These are phyloP conservation scores for Alviniconcha marisindica DNA, from an alignment of 1,140 invertebrate genomes.

Conservation along the genomic window DNA sequence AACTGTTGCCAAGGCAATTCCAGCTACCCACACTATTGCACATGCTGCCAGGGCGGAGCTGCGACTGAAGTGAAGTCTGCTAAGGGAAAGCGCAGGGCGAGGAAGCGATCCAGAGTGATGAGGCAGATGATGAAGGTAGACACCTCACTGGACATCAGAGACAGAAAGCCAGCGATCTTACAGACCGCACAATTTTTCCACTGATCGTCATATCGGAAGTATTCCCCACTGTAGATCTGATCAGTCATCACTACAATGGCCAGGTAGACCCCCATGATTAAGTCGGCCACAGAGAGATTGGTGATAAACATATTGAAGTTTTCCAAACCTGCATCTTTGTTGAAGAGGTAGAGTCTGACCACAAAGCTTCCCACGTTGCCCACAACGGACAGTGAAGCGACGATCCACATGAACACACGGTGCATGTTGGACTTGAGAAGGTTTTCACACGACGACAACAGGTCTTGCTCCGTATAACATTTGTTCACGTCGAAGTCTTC, in stretches of 20 bases:
- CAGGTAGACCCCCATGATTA: conserved; percentile 42
- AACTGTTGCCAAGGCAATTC: conserved; percentile 8
- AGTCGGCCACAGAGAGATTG: conserved; percentile 47
- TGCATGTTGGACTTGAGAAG: conserved; percentile 45
- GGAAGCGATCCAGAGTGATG: conserved; percentile 54
- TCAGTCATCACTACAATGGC: conserved; percentile 38
- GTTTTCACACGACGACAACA: conserved; percentile 56
- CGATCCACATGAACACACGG: conserved; percentile 49
- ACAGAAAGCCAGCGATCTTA: conserved; percentile 38
- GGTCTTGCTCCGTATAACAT: conserved; percentile 35
- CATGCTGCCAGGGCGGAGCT: conserved; percentile 14
- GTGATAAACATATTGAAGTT: conserved; percentile 55
- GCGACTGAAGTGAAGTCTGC: neutral
- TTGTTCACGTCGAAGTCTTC: conserved; percentile 18
- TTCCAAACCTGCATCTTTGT: neutral
- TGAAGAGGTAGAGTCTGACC: conserved; percentile 13
- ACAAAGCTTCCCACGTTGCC: conserved; percentile 51
- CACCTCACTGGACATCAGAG: conserved; percentile 41
- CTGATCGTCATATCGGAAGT: conserved; percentile 23
- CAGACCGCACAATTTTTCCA: conserved; percentile 35
- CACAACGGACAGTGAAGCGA: conserved; percentile 42
- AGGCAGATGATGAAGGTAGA: conserved; percentile 44
- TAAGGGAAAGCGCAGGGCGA: conserved; percentile 28
- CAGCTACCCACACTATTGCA: conserved; percentile 19
- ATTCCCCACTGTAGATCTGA: conserved; percentile 52